Conservation (phyloP, 2,113 vertebrate genomes). For the Pterophyllum scalare region DNA sequence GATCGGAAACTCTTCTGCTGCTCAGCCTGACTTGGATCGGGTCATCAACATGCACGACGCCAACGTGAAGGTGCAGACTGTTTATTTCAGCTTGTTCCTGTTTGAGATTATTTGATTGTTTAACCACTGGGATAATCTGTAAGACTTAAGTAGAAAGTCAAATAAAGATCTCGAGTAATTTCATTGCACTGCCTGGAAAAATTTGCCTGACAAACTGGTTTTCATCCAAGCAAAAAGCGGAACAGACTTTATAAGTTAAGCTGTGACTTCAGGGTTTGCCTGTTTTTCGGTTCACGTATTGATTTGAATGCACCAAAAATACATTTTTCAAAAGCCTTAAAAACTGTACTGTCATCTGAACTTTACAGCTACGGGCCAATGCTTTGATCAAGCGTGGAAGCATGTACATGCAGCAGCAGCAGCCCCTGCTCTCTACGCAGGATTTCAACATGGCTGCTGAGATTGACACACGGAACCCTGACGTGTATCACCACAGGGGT, state of each 20-base stretch:
- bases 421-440: constrained; percentile 90
- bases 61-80: constrained; percentile 90
- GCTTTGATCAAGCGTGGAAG: constrained; percentile 97
- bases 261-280: not conserved
- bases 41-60: constrained; percentile 94
- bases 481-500: constrained; percentile 97
- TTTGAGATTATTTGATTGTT: not conserved
- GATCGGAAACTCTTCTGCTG: constrained; percentile 93
- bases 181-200: not conserved
- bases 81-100: not conserved
- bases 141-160: not conserved
- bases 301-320: not conserved
- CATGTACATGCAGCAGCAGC: constrained; percentile 99
- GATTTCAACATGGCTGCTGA: constrained; percentile 97
- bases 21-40: constrained; percentile 94
- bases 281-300: not conserved
- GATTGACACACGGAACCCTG: constrained; percentile 93
- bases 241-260: accelerated
- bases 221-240: not conserved
- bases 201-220: not conserved
- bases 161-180: accelerated
- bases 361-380: constrained; percentile 88
- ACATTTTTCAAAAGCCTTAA: not conserved
- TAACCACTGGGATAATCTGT: too few relatives aligned
- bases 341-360: not conserved